Conservation (phyloP, 2,888 invertebrate species). For the Amphimallon solstitiale region DNA sequence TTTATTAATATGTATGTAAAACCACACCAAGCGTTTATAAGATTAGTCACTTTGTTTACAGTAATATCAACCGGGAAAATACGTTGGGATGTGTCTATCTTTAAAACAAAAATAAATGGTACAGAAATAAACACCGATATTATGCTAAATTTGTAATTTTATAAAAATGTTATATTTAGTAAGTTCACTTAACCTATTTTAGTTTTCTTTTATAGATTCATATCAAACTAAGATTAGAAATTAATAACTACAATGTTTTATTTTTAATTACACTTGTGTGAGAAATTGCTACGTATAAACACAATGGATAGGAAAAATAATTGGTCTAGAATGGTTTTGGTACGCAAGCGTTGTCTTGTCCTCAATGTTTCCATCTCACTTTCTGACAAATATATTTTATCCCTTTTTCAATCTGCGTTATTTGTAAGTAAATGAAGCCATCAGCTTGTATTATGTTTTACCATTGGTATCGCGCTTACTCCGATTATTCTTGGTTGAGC, state of each 20-base stretch:
- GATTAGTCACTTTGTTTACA: conserved; percentile 35
- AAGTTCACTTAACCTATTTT: background rate
- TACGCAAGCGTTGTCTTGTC: conserved; percentile 24
- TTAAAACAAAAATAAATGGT: conserved; percentile 33
- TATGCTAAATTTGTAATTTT: conserved; percentile 36
- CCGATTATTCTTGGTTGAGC: background rate
- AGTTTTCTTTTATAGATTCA: background rate
- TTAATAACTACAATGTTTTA: background rate
- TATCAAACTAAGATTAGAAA: background rate
- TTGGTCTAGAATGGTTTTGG: conserved; percentile 1
- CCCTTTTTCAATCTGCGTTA: background rate
- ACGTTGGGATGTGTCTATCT: conserved; percentile 19
- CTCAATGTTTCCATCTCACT: conserved; percentile 13
- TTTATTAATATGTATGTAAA: background rate
- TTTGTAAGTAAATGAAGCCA: conserved; percentile 26
- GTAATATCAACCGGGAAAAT: conserved; percentile 17
- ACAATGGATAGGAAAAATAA: conserved; percentile 22
- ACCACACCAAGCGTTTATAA: conserved; percentile 6
- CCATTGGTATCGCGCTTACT: conserved; percentile 3
- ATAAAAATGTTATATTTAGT: conserved; percentile 22
- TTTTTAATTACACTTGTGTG: background rate
- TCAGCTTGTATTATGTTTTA: conserved; percentile 19
- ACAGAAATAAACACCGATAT: conserved; percentile 30
- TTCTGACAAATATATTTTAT: background rate
- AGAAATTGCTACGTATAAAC: conserved; percentile 23